Evolutionary conservation across 2,797 vertebrate species (phyloP), one percentile per base, ranked within the genome.

Genomic region (Rhodeus uyekii): DNA sequence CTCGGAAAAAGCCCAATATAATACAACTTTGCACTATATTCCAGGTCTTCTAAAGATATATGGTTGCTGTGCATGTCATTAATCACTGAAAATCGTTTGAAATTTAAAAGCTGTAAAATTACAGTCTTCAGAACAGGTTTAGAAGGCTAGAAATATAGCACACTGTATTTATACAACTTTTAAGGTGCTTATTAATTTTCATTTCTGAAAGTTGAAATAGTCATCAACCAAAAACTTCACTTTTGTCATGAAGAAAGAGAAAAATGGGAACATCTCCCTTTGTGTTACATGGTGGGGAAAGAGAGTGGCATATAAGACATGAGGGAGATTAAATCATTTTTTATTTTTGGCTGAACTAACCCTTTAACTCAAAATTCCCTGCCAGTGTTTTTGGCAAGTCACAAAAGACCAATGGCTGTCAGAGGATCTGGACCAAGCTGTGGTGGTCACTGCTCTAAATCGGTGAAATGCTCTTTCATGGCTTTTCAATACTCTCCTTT

Each of bases 391-490:
- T 73, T 16, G 13, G 32, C 10, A 38, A 55, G 13, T 53, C n/a
- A n/a, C n/a, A n/a, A n/a, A n/a, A n/a, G n/a, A n/a, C 32, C 13
- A 53, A n/a, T 44, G 64, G 4, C 77, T 58, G 48, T 58, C 48
- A n/a, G 48, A 79, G 12, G 24, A 10, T 7, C 19, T 34, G 58
- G 38, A 14, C 18, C 7, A 14, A 24, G 50, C 19, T 44, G 58
- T 68, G 72, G 8, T n/a, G 5, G 67, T 74, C 38, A 58, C 38
- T 64, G 22, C 36, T 63, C 39, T 46, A 34, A 76, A 76, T 39
- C 65, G 80, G 65, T 86, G 42, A 65, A 81, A 86, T 48, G 76
- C 50, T 73, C 60, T 75, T 67, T 67, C 36, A 55, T 67, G 36
- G 44, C 36, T 36, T 75, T 67, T 58, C 71, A 65, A 27, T 75